These are phyloP conservation scores for Amblyraja radiata DNA, from an alignment of 2,797 vertebrate genomes.

Conservation along the genomic window DNA sequence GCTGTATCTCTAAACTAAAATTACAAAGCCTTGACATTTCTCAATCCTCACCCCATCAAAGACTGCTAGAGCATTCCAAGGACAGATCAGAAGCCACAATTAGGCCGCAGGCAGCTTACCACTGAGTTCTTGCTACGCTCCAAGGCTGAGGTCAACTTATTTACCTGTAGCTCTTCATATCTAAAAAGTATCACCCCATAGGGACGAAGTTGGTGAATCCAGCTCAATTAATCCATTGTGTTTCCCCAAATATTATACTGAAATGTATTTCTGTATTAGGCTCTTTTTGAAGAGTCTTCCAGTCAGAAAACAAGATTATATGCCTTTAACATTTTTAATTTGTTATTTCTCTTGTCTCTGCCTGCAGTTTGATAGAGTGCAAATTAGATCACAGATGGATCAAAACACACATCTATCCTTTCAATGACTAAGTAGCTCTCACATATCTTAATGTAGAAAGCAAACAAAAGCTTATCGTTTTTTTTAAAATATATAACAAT, in stretches of 20 bases:
- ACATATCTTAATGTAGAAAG: not conserved
- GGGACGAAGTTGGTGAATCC: no score
- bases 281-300: not conserved
- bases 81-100: no score
- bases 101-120: no score
- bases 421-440: not conserved
- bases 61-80: no score
- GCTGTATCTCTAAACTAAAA: no score
- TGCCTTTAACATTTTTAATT: not conserved
- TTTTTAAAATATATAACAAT: not conserved
- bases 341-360: not conserved
- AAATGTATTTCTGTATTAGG: not conserved
- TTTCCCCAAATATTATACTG: not conserved
- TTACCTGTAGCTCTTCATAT: no score
- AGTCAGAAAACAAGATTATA: not conserved
- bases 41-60: no score
- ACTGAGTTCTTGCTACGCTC: no score
- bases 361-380: not conserved
- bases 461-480: not conserved
- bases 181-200: no score
- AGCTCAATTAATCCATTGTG: no score
- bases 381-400: not conserved
- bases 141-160: no score
- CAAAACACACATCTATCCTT: not conserved
- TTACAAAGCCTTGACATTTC: not conserved